Base-by-base conservation (phyloP, 2,113 vertebrate genomes). In the Emydocephalus ijimae region DNA sequence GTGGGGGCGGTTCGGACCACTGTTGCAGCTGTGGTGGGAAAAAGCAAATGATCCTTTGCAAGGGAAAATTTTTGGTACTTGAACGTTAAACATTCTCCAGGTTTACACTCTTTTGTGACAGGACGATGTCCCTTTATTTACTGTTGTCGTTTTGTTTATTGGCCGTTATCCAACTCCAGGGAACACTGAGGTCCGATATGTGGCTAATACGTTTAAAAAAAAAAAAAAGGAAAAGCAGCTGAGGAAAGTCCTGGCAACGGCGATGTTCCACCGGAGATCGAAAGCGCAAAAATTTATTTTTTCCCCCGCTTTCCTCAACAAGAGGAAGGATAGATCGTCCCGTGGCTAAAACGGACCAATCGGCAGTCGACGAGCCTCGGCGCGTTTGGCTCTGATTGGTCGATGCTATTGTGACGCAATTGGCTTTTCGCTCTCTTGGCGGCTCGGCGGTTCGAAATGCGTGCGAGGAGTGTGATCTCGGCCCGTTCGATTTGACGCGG, bases 291-390 rank as follows among this genome's bases (percentile, higher is more conserved):
- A 7, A 4, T 2, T 11, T 2, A 0, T 21, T 55, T 52, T 11
- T 20, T 1, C 1, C 57, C 23, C 23, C 57, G 6, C 23, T 43
- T 45, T 0, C 48, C 24, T 9, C 57, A 1, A 8, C 12, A 0
- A 0, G 23, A 5, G 5, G n/a, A n/a, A n/a, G n/a, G n/a, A n/a
- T 15, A 54, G 39, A 29, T 18, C 8, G 24, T 2, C 12, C 64
- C 0, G 0, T 39, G 29, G 4, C 52, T 15, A 6, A 0, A 0
- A 4, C 5, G 0, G 23, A 12, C 93, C 94, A 89, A 45, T 89
- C 88, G 45, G 87, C 1, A 55, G 14, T 26, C 24, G 50, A 7
- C 0, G 1, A 26, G 64, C 11, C 0, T 3, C 12, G 24, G 0
- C 20, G 0, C 4, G 4, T 2, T 26, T 24, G 55, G 24, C 7